phyloP scores from a whole-genome alignment of 2,113 vertebrate species.

The Crypturellus undulatus region DNA sequence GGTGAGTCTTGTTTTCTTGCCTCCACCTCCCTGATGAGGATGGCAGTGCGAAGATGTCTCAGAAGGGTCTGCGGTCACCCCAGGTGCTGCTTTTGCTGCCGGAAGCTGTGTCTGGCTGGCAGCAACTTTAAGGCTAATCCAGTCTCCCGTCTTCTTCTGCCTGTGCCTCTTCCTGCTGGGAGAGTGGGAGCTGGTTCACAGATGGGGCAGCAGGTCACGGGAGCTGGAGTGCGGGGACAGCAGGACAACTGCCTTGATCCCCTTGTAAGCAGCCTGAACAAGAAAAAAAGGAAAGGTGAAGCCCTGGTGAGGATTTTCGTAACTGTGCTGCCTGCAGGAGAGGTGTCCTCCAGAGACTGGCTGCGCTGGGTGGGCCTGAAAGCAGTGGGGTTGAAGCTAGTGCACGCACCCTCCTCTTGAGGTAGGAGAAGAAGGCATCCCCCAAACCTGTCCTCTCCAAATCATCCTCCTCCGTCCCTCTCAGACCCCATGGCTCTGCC shows the following conservation, averaged over 20 bases:
- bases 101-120: neutral
- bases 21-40: neutral
- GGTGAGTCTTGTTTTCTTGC: neutral
- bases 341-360: accelerated
- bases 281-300: neutral
- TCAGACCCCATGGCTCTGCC: neutral
- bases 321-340: neutral
- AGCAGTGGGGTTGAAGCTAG: neutral
- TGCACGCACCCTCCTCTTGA: neutral
- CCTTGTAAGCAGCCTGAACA: constrained; percentile 10
- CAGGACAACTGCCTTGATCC: neutral
- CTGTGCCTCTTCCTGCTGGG: neutral
- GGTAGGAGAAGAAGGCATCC: neutral
- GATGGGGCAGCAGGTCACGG: neutral
- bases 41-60: neutral
- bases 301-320: neutral
- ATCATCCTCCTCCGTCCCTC: neutral
- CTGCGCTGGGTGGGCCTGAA: neutral
- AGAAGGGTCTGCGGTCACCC: neutral
- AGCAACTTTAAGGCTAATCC: constrained; percentile 1
- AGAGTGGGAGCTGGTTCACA: neutral
- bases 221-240: neutral
- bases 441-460: neutral
- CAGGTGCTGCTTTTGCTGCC: accelerated
- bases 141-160: neutral